Base-by-base conservation (phyloP, 2,888 invertebrate species). In the Erebia palarica region DNA sequence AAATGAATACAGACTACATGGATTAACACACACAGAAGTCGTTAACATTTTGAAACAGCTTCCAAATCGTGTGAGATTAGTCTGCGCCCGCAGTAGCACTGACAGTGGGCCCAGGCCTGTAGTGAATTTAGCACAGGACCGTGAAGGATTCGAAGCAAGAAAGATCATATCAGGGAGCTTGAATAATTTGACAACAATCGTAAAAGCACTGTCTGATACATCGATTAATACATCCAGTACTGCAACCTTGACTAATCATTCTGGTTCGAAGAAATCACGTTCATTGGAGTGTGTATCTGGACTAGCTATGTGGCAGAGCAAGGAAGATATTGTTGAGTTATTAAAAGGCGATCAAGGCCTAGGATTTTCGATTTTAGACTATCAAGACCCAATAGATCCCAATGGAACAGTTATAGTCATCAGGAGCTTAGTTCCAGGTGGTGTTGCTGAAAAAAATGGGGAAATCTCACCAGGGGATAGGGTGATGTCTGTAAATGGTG, bases 311-410 rank as follows among this genome's bases (percentile, higher is more conserved):
- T 99, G 99, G 99, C 97, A 97, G 82, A 97, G 97, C 75, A 98
- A 98, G 82, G 96, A 99, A 74, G 97, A 98, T 79, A 96, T 97
- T 81, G 96, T 99, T 75, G 96, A 98, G 86, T 95, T 99, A 75
- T 94, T 96, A 72, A 99, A 99, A 94, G 98, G 97, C 78, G 98
- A 99, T 84, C 96, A 97, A 81, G 99, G 99, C 67, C 96, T 99
- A 74, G 99, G 99, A 75, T 99, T 99, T 94, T 99, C 99, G 78
- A 98, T 99, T 83, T 95, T 99, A 76, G 99, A 98, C 92, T 98
- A 98, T 91, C 98, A 98, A 95, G 99, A 99, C 93, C 99, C 99
- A 57, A 94, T 98, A 84, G 99, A 99, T 93, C 96, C 98, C 70
- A 96, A 96, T 82, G 97, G 98, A 82, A 98, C 98, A 78, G 98